These are phyloP conservation scores for Bungarus multicinctus DNA, from an alignment of 2,113 vertebrate species.

Conservation along the genomic window DNA sequence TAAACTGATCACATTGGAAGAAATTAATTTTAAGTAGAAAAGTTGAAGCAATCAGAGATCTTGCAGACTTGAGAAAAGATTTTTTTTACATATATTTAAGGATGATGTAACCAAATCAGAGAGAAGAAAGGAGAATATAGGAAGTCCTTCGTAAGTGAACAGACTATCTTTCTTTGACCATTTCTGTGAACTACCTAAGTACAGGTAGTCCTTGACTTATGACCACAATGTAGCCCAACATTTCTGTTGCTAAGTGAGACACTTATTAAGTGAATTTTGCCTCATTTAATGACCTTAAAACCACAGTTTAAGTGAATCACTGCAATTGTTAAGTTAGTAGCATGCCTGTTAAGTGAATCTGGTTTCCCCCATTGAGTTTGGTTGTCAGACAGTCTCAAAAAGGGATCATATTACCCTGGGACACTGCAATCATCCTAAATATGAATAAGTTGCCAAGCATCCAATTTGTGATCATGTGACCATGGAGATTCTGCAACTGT, in stretches of 20 bases:
- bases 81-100: neutral
- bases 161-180: neutral
- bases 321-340: neutral
- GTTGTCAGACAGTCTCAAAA: too few species aligned
- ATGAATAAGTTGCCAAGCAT: neutral
- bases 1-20: neutral
- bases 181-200: neutral
- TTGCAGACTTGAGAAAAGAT: neutral
- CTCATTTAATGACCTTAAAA: neutral
- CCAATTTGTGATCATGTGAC: neutral
- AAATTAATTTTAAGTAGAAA: neutral
- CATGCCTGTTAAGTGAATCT: neutral
- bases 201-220: neutral
- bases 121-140: neutral
- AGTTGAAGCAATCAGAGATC: neutral
- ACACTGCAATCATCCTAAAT: neutral
- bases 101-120: neutral
- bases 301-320: neutral
- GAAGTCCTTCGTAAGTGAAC: neutral
- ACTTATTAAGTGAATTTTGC: too few species aligned
- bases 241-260: neutral
- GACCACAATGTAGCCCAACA: neutral
- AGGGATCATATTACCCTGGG: too few species aligned
- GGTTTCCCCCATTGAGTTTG: neutral
- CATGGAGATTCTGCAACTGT: neutral